Base-by-base conservation (phyloP, 2,888 invertebrate species). In the Ichneumoninae sp. region DNA sequence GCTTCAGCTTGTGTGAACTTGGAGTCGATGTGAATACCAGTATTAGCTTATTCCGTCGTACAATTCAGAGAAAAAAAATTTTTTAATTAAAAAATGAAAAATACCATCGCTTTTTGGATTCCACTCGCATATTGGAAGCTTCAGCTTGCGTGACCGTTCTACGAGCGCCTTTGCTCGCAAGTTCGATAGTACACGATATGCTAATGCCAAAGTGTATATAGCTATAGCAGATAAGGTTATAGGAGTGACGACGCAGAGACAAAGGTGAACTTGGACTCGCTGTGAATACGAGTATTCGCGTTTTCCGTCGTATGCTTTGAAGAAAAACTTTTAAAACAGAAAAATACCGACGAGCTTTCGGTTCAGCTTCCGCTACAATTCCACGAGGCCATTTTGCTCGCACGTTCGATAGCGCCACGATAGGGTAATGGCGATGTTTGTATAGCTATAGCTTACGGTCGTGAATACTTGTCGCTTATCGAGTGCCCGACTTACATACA, bases 401-500 rank as follows among this genome's bases (percentile, higher is more conserved):
- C 44, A 69, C 76, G 10, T 52, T 81, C 52, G 68, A 60, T 33
- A 57, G n/a, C 22, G 26, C 40, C 30, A 54, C 40, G 69, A 60
- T 60, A 74, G 44, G 47, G 75, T 66, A 57, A 73, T 57, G 50
- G 33, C 16, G 60, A 78, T 22, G 50, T 65, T 66, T 13, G 22
- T 70, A 47, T 66, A 47, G 47, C 50, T 66, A 54, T 10, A 13
- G 16, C 8, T 10, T 22, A 63, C 36, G 33, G 16, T 50, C 66
- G 69, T n/a, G 66, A 57, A 73, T 68, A 10, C 63, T 63, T 74
- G 69, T 78, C 73, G 77, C 83, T 83, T 69, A 78, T 74, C 83
- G 77, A 66, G 50, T 77, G 83, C 36, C 74, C 83, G 78, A 83
- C 63, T 83, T 83, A 52, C 83, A 83, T 78, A 69, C 47, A 83